Evolutionary conservation across 2,113 vertebrate genomes (phyloP).

Genomic region (Ammospiza caudacuta): DNA sequence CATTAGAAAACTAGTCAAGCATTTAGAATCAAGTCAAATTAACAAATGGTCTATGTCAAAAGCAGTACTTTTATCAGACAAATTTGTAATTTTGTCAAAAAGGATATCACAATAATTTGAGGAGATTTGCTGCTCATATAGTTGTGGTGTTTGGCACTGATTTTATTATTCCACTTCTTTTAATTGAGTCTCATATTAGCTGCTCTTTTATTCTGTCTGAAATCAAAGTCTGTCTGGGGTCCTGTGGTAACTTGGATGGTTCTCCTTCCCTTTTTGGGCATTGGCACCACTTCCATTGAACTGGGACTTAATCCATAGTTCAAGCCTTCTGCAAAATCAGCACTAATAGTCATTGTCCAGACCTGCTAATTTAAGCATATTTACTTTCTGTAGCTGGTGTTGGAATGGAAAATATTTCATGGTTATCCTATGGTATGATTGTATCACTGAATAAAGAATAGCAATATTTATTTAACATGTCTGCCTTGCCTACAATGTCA

Average conservation of each 20-base stretch:
- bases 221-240: slow-evolving; percentile 35
- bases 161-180: slow-evolving; percentile 21
- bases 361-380: slow-evolving; percentile 39
- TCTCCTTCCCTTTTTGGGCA: slow-evolving; percentile 4
- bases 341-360: slow-evolving; percentile 21
- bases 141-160: neutral
- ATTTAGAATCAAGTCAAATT: neutral
- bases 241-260: neutral
- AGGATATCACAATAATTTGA: neutral
- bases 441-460: neutral
- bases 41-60: neutral
- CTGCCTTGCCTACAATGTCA: neutral
- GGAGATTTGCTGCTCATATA: neutral
- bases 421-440: neutral
- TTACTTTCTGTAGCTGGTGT: neutral
- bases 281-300: neutral
- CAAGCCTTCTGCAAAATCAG: neutral
- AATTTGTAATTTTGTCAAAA: neutral
- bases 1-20: neutral
- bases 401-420: slow-evolving; percentile 36
- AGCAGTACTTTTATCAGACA: neutral
- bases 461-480: neutral
- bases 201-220: slow-evolving; percentile 28
- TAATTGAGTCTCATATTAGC: neutral
- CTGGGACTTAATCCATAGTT: slow-evolving; percentile 1